A percentile compares a stretch with the other conserved stretches of the same genome.
phyloP scores from a whole-genome alignment of 1,140 invertebrate genomes.

The Paramacrobiotus metropolitanus region DNA sequence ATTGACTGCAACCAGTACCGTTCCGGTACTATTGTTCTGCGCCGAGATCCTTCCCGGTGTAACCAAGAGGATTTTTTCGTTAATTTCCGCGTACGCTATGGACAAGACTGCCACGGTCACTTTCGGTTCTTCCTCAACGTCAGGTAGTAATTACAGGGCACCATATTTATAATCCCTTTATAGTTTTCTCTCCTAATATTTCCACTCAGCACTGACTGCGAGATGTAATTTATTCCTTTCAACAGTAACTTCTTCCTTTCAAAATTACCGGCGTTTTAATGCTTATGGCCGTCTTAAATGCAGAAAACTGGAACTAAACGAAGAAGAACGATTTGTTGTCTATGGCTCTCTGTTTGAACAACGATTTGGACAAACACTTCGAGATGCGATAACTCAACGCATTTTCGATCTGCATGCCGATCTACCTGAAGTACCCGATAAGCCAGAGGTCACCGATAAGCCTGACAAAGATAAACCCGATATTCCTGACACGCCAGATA shows the following conservation, averaged over 20 bases:
- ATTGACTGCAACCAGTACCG: background rate
- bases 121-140: constrained; percentile 1
- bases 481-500: too few relatives aligned
- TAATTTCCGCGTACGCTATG: background rate
- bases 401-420: too few relatives aligned
- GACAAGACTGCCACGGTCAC: background rate
- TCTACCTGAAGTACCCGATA: too few relatives aligned
- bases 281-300: too few relatives aligned
- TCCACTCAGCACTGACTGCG: too few relatives aligned
- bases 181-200: too few relatives aligned
- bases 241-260: background rate
- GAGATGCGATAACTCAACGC: background rate
- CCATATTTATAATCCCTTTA: background rate
- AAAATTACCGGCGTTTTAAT: too few relatives aligned
- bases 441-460: too few relatives aligned
- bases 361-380: background rate
- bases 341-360: too few relatives aligned
- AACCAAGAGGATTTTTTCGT: background rate
- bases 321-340: too few relatives aligned
- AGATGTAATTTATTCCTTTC: background rate
- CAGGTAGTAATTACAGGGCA: background rate
- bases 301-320: background rate
- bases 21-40: background rate
- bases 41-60: background rate
- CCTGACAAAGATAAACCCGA: too few relatives aligned